Evolutionary conservation across 1,140 invertebrate species (phyloP).

Genomic region (Pogonognathellus flavescens): DNA sequence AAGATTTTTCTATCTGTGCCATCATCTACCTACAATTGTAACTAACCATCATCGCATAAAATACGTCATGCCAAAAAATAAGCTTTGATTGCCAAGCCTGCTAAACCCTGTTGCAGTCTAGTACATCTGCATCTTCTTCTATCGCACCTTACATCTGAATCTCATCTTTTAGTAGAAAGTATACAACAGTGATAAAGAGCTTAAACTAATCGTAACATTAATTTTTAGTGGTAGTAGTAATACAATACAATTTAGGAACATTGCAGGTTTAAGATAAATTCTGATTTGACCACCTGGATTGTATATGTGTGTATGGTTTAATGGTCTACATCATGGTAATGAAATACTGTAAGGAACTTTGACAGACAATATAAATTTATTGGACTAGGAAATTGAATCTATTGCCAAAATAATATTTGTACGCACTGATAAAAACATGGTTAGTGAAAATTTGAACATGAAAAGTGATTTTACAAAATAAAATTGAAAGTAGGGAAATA

Average conservation of each 20-base stretch:
- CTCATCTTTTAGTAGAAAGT: constrained; percentile 21
- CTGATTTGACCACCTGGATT: no score
- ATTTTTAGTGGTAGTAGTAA: background rate
- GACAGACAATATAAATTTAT: background rate
- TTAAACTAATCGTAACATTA: constrained; percentile 29
- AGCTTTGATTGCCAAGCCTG: background rate
- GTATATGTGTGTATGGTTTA: no score
- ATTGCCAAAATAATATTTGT: background rate
- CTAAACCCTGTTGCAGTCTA: constrained; percentile 24
- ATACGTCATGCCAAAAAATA: constrained; percentile 13
- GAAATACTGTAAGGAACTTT: background rate
- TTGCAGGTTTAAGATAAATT: no score
- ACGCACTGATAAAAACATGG: background rate
- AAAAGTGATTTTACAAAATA: constrained; percentile 15
- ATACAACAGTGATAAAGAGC: background rate
- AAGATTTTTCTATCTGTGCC: background rate
- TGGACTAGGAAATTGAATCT: background rate
- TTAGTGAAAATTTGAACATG: background rate
- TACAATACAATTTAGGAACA: no score
- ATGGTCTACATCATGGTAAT: background rate
- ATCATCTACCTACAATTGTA: background rate
- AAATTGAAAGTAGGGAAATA: constrained; percentile 36
- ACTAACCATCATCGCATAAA: background rate
- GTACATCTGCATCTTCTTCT: constrained; percentile 1
- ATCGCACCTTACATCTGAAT: background rate